Conservation (phyloP, 1,140 invertebrate species). For the Panagrolaimus sp. region DNA sequence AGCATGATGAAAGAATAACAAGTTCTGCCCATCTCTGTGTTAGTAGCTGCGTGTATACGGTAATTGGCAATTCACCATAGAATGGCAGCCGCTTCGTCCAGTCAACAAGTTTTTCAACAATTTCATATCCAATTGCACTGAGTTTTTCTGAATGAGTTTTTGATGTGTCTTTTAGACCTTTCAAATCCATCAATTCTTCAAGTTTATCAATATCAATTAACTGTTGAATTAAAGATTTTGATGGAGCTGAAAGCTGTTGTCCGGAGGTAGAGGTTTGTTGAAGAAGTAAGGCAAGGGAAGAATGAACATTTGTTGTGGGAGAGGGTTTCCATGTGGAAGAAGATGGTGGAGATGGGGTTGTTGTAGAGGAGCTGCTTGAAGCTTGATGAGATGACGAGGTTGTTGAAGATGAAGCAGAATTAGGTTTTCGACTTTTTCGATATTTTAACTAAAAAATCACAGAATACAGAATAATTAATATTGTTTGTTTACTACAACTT, state of each 20-base stretch:
- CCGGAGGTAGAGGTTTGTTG: not conserved
- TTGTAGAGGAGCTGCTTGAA: not conserved
- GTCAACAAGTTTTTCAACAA: constrained; percentile 78
- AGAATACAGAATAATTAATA: no score
- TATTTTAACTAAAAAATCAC: constrained; percentile 78
- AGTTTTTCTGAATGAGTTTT: constrained; percentile 38
- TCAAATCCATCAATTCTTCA: constrained; percentile 50
- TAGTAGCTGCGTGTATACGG: constrained; percentile 81
- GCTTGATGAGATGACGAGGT: not conserved
- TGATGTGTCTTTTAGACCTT: constrained; percentile 64
- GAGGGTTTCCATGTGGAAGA: not conserved
- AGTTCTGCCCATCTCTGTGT: constrained; percentile 79
- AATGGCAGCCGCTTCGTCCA: constrained; percentile 96
- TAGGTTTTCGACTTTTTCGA: constrained; percentile 67
- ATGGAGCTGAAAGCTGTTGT: not conserved
- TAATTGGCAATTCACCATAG: constrained; percentile 85
- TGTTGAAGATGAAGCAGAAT: not conserved
- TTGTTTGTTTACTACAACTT: no score
- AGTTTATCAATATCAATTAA: constrained; percentile 53
- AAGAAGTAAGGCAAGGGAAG: not conserved
- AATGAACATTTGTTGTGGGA: not conserved
- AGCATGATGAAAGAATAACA: constrained; percentile 25
- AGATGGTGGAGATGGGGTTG: not conserved
- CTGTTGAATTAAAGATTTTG: constrained; percentile 36
- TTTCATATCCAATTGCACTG: constrained; percentile 48